phyloP scores from a whole-genome alignment of 2,113 vertebrate species.

The Montifringilla adamsi region DNA sequence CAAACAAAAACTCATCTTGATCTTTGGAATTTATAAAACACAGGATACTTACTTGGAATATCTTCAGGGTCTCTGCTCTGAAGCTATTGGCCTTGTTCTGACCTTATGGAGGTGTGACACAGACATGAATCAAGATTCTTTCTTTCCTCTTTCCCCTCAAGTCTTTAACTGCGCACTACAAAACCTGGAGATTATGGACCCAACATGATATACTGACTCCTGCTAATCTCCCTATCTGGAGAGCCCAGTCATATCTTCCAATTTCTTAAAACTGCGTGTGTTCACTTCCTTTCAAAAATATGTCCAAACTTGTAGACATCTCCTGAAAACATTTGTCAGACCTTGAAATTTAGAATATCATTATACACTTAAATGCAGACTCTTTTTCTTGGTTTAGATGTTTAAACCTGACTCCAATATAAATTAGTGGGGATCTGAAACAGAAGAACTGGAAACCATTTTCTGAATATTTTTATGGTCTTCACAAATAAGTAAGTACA shows the following conservation, averaged over 20 bases:
- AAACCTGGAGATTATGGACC: not conserved
- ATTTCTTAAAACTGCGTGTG: not conserved
- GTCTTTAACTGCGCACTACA: not conserved
- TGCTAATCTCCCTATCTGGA: not conserved
- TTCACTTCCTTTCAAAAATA: not conserved
- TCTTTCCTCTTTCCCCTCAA: not conserved
- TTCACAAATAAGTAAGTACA: not conserved
- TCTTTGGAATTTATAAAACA: not conserved
- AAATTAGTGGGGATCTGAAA: not conserved
- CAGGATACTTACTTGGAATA: not conserved
- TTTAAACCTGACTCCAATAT: not conserved
- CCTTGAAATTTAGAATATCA: not conserved
- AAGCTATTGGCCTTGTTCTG: not conserved
- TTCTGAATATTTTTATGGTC: not conserved
- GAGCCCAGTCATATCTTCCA: not conserved
- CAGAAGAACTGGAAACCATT: not conserved
- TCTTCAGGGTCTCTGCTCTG: not conserved
- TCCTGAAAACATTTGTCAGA: not conserved
- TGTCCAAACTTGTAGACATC: fast-evolving
- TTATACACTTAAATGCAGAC: not conserved
- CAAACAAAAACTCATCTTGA: not conserved
- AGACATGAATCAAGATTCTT: not conserved
- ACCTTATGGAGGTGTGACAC: not conserved
- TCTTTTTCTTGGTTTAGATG: not conserved
- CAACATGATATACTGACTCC: not conserved